Evolutionary conservation across 1,140 invertebrate genomes (phyloP), one percentile per base, ranked within the genome.

Genomic region (Drosophila nebulosa): DNA sequence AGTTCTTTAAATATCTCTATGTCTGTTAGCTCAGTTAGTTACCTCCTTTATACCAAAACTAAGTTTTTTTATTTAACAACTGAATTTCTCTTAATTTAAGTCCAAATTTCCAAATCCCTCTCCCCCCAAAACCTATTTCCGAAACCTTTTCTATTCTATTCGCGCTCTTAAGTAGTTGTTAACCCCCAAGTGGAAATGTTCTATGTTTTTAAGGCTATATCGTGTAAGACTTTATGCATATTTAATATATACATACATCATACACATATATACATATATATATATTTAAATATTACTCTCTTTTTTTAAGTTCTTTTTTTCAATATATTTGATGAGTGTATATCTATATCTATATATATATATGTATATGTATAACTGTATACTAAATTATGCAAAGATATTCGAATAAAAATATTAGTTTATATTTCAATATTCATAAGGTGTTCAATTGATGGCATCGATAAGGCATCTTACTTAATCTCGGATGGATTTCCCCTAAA

Each of bases 391-490:
- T 81, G 78, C 74, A 88, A 74, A 72, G 72, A 85, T 85, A 85
- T 84, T 84, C 79, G 65, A 85, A 83, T 85, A 84, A 79, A 84
- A 79, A 79, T 70, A 79, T 73, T 85, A 85, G 79, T 79, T 84
- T 79, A 59, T 79, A 83, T 71, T 68, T 36, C 69, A 61, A 50
- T 7, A 46, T 10, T 42, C 30, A n/a, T n/a, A 39, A 39, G 4
- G 12, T 35, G 16, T 21, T 46, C 21, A 21, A 5, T 56, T 30
- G 9, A 3, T 10, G 14, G 6, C 26, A 10, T 5, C 5, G 26
- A 56, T 56, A 16, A 30, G 4, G 1, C 24, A 2, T 27, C 5
- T 30, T 10, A 57, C 14, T 14, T n/a, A 2, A 39, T 5, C 32
- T 24, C 12, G 24, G 21, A 21, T 46, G 39, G 16, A 46, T 7